A percentile compares a stretch with the other conserved stretches of the same genome.
Evolutionary conservation across 2,797 vertebrate species (phyloP).

Genomic region (Peromyscus aztecus): DNA sequence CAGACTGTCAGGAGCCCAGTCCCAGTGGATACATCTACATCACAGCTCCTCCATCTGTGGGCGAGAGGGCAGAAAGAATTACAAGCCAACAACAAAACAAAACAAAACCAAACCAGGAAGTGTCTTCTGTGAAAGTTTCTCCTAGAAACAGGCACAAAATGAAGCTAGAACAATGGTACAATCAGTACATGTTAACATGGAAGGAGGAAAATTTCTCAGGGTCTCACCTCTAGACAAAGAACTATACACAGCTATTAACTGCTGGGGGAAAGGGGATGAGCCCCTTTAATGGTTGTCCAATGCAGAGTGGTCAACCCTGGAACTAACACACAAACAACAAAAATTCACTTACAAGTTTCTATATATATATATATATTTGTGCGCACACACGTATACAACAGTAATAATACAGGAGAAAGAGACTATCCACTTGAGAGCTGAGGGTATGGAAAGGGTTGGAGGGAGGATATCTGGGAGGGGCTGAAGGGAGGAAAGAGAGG

Average conservation of each 20-base stretch:
- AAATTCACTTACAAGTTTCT: neutral
- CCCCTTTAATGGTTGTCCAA: neutral
- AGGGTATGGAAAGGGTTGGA: neutral
- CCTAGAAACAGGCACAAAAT: neutral
- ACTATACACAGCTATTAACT: too few relatives aligned
- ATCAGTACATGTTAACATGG: too few relatives aligned
- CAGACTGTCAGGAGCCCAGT: neutral
- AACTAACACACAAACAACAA: neutral
- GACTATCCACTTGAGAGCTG: neutral
- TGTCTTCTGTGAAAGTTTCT: neutral
- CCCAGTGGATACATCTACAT: neutral
- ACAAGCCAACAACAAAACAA: too few relatives aligned
- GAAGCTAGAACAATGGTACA: neutral
- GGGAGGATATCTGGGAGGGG: neutral
- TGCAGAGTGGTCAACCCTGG: neutral
- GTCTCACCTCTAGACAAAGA: neutral
- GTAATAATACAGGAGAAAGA: neutral
- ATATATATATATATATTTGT: too few relatives aligned
- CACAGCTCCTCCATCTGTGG: neutral
- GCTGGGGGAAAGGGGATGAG: neutral
- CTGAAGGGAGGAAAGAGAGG: neutral
- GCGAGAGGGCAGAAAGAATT: too few relatives aligned
- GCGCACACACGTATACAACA: neutral
- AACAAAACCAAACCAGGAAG: neutral
- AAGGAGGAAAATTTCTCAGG: neutral